Percentiles rank a stretch among this genome's conserved stretches.
These are phyloP conservation scores for Aegotheles bennettii DNA, from an alignment of 2,113 vertebrate species.

Conservation along the genomic window DNA sequence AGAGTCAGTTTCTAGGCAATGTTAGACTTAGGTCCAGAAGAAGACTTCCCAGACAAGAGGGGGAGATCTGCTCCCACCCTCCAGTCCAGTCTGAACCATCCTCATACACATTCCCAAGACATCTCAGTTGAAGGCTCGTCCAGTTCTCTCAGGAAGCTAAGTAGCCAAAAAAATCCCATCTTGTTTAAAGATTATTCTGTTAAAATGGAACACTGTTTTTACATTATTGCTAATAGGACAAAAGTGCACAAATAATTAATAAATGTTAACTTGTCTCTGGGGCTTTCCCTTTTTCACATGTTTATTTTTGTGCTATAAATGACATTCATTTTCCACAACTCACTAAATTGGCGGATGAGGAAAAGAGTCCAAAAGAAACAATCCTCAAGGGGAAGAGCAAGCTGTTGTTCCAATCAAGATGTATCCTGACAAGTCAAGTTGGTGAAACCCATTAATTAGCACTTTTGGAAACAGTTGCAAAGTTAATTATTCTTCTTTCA, in stretches of 20 bases:
- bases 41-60: background rate
- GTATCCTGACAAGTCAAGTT: conserved; percentile 80
- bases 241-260: conserved; percentile 30
- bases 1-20: background rate
- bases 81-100: background rate
- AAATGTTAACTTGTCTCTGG: background rate
- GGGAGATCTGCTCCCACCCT: background rate
- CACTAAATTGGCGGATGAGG: background rate
- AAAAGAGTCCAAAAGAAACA: conserved; percentile 35
- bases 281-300: background rate
- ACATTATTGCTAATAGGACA: background rate
- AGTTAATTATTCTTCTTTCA: conserved; percentile 81
- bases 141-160: background rate
- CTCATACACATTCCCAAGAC: background rate
- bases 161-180: background rate
- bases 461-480: conserved; percentile 83
- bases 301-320: conserved; percentile 53
- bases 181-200: background rate
- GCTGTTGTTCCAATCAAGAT: conserved; percentile 65
- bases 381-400: conserved; percentile 61
- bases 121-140: background rate
- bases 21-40: background rate
- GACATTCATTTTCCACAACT: conserved; percentile 29
- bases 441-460: conserved; percentile 83
- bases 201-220: background rate